These are phyloP conservation scores for Eidolon helvum DNA, from an alignment of 2,113 vertebrate genomes.

Conservation along the genomic window DNA sequence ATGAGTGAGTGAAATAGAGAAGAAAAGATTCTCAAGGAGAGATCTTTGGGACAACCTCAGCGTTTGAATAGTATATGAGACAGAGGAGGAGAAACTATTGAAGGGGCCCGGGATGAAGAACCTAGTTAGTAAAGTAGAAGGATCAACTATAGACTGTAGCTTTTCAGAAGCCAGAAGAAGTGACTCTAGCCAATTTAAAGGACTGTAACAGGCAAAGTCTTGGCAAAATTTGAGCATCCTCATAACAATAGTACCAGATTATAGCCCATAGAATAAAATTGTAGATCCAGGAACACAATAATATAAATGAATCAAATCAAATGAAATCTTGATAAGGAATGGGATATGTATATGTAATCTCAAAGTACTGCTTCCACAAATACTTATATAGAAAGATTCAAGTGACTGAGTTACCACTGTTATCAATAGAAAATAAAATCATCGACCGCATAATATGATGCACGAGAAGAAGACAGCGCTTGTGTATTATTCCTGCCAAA, in stretches of 20 bases:
- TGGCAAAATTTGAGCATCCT: neutral
- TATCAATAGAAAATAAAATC: neutral
- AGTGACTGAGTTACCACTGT: neutral
- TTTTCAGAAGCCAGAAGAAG: neutral
- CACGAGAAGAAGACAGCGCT: neutral
- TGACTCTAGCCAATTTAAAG: fast-evolving
- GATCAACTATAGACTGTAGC: neutral
- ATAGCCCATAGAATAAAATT: neutral
- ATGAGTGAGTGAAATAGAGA: neutral
- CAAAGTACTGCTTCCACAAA: neutral
- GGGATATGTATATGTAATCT: neutral
- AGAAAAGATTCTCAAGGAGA: neutral
- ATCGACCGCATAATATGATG: neutral
- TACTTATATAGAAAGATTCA: neutral
- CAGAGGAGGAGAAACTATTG: neutral
- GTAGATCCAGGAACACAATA: neutral
- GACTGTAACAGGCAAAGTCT: no score
- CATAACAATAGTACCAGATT: neutral
- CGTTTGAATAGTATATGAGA: neutral
- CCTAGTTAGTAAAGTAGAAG: neutral
- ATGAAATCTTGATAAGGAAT: neutral
- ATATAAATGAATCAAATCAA: neutral
- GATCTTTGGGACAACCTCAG: neutral
- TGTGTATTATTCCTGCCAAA: neutral
- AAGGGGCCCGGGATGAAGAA: neutral